These are phyloP conservation scores for Agonum fuliginosum DNA, from an alignment of 2,888 invertebrate species.

Conservation along the genomic window DNA sequence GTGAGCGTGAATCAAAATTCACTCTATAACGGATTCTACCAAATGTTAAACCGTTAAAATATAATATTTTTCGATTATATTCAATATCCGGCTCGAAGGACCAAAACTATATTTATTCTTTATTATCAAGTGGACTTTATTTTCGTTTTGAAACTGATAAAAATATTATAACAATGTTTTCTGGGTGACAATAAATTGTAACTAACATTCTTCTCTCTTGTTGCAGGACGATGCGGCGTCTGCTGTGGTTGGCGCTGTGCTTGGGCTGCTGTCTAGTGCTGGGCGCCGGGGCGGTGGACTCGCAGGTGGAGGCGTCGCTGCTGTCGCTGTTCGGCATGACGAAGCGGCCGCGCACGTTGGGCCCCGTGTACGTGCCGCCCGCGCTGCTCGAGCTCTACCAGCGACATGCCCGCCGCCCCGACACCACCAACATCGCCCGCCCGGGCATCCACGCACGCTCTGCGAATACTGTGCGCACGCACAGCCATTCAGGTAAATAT, in stretches of 20 bases:
- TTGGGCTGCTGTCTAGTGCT: constrained; percentile 66
- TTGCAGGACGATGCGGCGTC: constrained; percentile 73
- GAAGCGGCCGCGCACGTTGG: constrained; percentile 74
- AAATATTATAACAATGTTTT: background rate
- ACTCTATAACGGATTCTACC: no score
- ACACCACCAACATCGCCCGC: constrained; percentile 80
- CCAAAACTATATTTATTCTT: no score
- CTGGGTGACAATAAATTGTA: no score
- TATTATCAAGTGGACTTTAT: no score
- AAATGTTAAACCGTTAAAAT: no score
- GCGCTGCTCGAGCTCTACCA: constrained; percentile 88
- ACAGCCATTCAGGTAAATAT: constrained; percentile 82
- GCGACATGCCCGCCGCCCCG: constrained; percentile 78
- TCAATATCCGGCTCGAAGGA: no score
- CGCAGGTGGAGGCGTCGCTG: constrained; percentile 75
- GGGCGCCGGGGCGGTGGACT: constrained; percentile 62
- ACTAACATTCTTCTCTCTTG: background rate
- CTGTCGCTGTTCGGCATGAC: constrained; percentile 79
- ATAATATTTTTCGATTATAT: no score
- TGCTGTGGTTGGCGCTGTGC: constrained; percentile 71
- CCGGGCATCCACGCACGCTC: constrained; percentile 82
- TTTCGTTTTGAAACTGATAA: no score
- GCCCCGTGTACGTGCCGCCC: constrained; percentile 81
- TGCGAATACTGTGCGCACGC: constrained; percentile 91
- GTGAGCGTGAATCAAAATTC: no score